phyloP scores from a whole-genome alignment of 2,888 invertebrate genomes.

The Caradrina clavipalpis region DNA sequence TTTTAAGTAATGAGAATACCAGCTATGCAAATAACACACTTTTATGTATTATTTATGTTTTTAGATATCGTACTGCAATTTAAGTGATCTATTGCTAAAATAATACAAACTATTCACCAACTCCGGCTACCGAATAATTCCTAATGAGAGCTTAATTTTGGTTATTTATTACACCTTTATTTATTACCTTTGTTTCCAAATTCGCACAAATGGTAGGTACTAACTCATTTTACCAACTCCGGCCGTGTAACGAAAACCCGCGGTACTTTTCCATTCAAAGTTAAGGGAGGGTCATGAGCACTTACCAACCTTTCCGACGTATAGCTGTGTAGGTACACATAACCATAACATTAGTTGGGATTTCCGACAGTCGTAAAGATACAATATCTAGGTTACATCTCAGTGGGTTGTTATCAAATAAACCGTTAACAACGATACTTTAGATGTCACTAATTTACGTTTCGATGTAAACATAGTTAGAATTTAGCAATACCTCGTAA shows the following conservation, averaged over 20 bases:
- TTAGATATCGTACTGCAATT: background rate
- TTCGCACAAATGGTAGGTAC: conserved; percentile 43
- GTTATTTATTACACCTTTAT: conserved; percentile 1
- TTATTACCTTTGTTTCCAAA: conserved; percentile 17
- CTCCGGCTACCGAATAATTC: background rate
- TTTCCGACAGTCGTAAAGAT: conserved; percentile 53
- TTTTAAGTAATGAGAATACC: conserved; percentile 49
- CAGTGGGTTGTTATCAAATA: conserved; percentile 41
- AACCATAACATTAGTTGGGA: conserved; percentile 45
- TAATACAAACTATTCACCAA: background rate
- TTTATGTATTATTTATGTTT: conserved; percentile 1
- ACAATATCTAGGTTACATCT: conserved; percentile 45
- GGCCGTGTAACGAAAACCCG: conserved; percentile 45
- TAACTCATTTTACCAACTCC: conserved; percentile 42
- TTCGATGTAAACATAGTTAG: conserved; percentile 17
- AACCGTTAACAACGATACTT: conserved; percentile 28
- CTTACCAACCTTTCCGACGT: conserved; percentile 41
- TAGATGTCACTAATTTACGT: conserved; percentile 12
- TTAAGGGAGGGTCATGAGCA: conserved; percentile 51
- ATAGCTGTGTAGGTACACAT: conserved; percentile 15
- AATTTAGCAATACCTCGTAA: conserved; percentile 15
- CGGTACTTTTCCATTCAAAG: conserved; percentile 50
- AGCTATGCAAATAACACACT: conserved; percentile 18
- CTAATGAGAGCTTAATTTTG: conserved; percentile 9
- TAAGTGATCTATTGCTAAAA: background rate